Evolutionary conservation across 2,888 invertebrate genomes (phyloP).

Genomic region (Malacosoma neustria): DNA sequence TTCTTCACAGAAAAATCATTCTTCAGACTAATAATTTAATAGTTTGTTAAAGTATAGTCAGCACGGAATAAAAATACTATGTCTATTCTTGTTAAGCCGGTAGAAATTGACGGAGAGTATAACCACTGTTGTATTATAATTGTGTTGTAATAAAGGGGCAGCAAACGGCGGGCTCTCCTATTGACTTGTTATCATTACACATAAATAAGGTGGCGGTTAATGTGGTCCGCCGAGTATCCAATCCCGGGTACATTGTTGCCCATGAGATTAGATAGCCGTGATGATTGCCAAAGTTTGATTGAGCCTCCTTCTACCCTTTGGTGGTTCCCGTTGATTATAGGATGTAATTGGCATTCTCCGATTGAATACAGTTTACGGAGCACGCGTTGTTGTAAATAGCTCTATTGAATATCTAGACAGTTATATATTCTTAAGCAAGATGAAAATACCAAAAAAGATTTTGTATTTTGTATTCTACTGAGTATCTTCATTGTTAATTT

Average conservation of each 20-base stretch:
- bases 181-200: constrained; percentile 45
- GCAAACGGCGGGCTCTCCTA: constrained; percentile 12
- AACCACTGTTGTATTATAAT: constrained; percentile 18
- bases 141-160: constrained; percentile 24
- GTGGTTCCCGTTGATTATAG: constrained; percentile 51
- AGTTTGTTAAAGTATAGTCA: no score
- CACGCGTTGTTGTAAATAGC: constrained; percentile 5
- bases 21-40: no score
- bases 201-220: constrained; percentile 53
- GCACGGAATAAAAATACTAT: no score
- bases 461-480: no score
- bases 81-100: no score
- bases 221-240: constrained; percentile 49
- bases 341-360: constrained; percentile 48
- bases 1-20: no score
- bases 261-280: constrained; percentile 62
- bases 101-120: no score
- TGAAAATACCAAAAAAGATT: no score
- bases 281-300: constrained; percentile 71
- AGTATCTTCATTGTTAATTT: no score
- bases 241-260: constrained; percentile 59
- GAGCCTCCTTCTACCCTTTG: constrained; percentile 58
- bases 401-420: background rate
- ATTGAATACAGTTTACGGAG: constrained; percentile 35
- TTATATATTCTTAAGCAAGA: no score